A percentile compares a stretch with the other conserved stretches of the same genome.
Conservation (phyloP, 2,113 vertebrate genomes). For the Psephotus haematonotus region DNA sequence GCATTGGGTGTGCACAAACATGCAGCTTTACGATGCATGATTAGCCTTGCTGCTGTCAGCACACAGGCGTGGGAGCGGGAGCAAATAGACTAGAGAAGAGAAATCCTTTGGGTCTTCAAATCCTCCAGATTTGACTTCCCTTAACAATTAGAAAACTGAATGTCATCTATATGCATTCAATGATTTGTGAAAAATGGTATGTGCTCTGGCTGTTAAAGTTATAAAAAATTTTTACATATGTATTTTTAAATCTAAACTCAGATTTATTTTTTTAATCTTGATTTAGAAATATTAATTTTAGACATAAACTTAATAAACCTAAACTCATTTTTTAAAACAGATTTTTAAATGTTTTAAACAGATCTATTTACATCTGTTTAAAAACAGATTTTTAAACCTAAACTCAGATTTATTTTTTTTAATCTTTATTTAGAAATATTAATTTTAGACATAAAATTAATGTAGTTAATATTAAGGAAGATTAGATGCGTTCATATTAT, state of each 20-base stretch:
- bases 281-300: not conserved
- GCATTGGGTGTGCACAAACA: not conserved
- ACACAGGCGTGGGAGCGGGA: accelerated
- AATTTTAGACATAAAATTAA: not conserved
- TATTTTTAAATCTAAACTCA: not conserved
- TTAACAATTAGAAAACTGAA: not conserved
- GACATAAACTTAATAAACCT: not conserved
- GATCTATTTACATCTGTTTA: too few species aligned
- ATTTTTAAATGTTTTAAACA: too few species aligned
- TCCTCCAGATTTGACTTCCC: not conserved
- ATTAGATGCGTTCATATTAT: not conserved
- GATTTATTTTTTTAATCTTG: not conserved
- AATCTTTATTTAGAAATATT: not conserved
- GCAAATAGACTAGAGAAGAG: not conserved
- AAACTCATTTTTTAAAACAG: too few species aligned
- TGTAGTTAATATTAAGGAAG: not conserved
- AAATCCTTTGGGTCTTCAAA: not conserved
- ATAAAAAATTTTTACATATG: not conserved
- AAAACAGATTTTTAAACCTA: not conserved
- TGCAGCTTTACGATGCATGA: not conserved
- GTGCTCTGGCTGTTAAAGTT: not conserved
- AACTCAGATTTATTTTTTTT: not conserved
- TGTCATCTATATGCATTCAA: not conserved
- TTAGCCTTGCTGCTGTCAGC: not conserved
- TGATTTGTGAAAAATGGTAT: not conserved